phyloP scores from a whole-genome alignment of 1,140 invertebrate species.

The Drosophila azteca region DNA sequence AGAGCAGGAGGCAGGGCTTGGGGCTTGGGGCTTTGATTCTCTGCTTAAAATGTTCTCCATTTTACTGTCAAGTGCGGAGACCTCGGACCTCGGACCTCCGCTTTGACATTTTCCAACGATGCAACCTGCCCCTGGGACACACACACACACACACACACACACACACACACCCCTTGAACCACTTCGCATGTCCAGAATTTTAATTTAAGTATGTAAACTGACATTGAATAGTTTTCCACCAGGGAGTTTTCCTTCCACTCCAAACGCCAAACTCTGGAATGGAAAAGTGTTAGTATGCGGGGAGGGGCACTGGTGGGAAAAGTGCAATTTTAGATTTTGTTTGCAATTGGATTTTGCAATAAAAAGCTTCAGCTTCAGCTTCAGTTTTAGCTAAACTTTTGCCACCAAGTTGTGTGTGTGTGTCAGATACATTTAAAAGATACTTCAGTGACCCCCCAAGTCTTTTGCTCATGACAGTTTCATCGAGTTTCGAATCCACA shows the following conservation, averaged over 20 bases:
- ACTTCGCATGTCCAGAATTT: constrained; percentile 70
- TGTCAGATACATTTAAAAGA: constrained; percentile 57
- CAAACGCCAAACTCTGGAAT: neutral
- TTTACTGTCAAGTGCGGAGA: constrained; percentile 77
- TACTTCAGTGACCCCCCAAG: constrained; percentile 22
- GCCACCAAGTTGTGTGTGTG: constrained; percentile 38
- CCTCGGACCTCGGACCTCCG: constrained; percentile 38
- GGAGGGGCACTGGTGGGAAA: neutral
- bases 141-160: constrained; percentile 11
- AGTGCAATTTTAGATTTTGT: constrained; percentile 68
- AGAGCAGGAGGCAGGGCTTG: neutral
- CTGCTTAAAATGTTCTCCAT: constrained; percentile 79
- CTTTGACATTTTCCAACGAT: constrained; percentile 71
- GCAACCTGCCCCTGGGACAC: constrained; percentile 48
- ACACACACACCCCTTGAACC: constrained; percentile 5
- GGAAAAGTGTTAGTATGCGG: constrained; percentile 14
- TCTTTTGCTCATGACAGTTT: constrained; percentile 23
- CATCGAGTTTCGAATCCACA: too few species aligned
- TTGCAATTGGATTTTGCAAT: constrained; percentile 71
- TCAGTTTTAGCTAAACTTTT: constrained; percentile 30
- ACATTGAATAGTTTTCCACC: constrained; percentile 76
- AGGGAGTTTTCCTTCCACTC: constrained; percentile 53
- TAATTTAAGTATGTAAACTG: constrained; percentile 83
- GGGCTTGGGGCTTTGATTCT: constrained; percentile 21
- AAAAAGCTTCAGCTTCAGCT: constrained; percentile 37